Base-by-base conservation (phyloP, 1,140 invertebrate species). In the Uloborus diversus region DNA sequence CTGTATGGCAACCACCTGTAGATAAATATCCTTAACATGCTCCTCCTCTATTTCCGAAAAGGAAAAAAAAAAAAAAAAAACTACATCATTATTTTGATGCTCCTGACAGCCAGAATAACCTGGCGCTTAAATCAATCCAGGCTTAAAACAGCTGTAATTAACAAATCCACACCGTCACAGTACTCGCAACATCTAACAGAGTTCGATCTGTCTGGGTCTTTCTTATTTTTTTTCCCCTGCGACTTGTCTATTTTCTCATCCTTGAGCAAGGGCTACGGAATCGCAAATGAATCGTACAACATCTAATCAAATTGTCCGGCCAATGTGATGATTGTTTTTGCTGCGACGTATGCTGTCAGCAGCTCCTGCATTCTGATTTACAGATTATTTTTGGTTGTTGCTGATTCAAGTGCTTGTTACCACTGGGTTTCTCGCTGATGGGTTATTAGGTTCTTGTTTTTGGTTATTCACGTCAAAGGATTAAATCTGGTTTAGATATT, bases 271-370 rank as follows among this genome's bases (percentile, higher is more conserved):
- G 20, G 20, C 20, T 53, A 9, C 9, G 7, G 9, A 56, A 30
- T 53, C 25, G 62, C 32, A 65, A 42, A 65, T 65, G 35, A 47
- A 61, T 47, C 56, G 28, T 47, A 11, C 7, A 53, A 9, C 35
- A 14, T 64, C 71, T 75, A 75, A 75, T 75, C 64, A 75, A 75
- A 75, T 75, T 64, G 71, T 75, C 71, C 51, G 28, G 20, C 9
- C 13, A 32, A 37, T 7, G 5, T n/a, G 35, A 42, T 47, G 69
- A 64, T 75, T 75, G 71, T 75, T 75, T 75, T 75, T 75, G 30
- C 37, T 64, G 51, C 32, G 25, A 32, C 51, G 42, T 51, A 64
- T 49, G 28, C 35, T 75, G 71, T 64, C 71, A 75, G 59, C 71
- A 49, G 7, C 64, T 69, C 27, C 53, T 57, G 47, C 17, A 0